Evolutionary conservation across 30 jellyfish, hydroid and myxozoan genomes (phyloP).

Genomic region (Morbakka virulenta): DNA sequence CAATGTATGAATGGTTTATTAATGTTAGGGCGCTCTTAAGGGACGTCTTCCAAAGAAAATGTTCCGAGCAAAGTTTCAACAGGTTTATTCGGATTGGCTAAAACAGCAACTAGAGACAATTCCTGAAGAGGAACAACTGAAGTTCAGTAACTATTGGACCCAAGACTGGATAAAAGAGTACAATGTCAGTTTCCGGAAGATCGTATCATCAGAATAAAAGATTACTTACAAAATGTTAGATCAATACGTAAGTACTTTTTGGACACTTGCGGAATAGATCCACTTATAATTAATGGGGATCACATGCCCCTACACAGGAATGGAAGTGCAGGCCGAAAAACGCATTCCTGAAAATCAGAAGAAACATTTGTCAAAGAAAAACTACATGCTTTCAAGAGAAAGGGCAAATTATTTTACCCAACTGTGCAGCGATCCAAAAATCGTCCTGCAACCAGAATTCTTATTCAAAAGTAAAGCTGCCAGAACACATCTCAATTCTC

Average conservation of each 20-base stretch:
- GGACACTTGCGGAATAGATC: slow-evolving; percentile 58
- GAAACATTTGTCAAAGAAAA: slow-evolving; percentile 29
- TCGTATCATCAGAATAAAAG: too few relatives aligned
- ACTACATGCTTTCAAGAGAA: slow-evolving; percentile 58
- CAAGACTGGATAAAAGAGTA: slow-evolving; percentile 56
- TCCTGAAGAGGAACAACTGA: slow-evolving; percentile 2
- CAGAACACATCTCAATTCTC: slow-evolving; percentile 40
- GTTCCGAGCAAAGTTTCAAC: slow-evolving; percentile 36
- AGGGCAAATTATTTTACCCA: slow-evolving; percentile 46
- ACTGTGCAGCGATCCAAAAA: slow-evolving; percentile 35
- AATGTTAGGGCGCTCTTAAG: slow-evolving; percentile 46
- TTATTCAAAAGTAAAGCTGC: slow-evolving; percentile 51
- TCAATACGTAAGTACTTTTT: slow-evolving; percentile 40
- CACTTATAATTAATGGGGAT: slow-evolving; percentile 58
- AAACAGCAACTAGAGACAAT: slow-evolving; percentile 48
- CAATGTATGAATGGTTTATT: slow-evolving; percentile 35
- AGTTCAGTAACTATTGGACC: slow-evolving; percentile 47
- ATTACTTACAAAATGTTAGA: too few relatives aligned
- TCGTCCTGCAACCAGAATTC: slow-evolving; percentile 22
- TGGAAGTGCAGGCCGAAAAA: slow-evolving; percentile 29
- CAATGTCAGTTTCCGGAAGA: slow-evolving; percentile 42
- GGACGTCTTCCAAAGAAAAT: slow-evolving; percentile 54
- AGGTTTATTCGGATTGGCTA: slow-evolving; percentile 61
- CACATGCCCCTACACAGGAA: slow-evolving; percentile 69
- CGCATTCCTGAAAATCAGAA: slow-evolving; percentile 34